Base-by-base conservation (phyloP, 2,888 invertebrate genomes). In the Cerastis rubricosa region DNA sequence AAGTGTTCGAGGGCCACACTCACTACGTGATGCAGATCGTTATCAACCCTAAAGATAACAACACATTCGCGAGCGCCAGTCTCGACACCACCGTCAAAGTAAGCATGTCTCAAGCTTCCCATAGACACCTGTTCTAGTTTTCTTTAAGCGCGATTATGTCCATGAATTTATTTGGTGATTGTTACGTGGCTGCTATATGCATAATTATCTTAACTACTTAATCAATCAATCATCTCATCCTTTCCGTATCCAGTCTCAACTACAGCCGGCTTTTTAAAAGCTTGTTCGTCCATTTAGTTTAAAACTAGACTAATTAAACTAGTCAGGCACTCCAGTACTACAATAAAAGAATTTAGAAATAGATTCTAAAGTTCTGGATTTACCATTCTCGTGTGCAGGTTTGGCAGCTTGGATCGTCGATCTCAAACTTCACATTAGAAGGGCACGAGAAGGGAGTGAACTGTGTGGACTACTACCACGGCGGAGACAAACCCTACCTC, bases 11-110 rank as follows among this genome's bases (percentile, higher is more conserved):
- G 93, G 99, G 99, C 0, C 99, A 99, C 96, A 99, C 99, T 0
- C 99, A 99, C 95, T 99, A 99, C 92, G 99, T 99, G 2, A 99
- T 99, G 99, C 99, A 99, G 95, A 98, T 99, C 89, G 99, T 99
- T 0, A 98, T 99, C 91, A 99, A 99, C 95, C 99, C 99, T 0
- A 99, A 99, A 94, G 99, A 99, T 93, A 99, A 99, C 95, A 99
- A 99, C 95, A 99, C 99, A 59, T 99, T 99, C 95, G 99, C 99
- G 22, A 99, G 99, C 90, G 99, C 99, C n/a, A 99, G 99, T 63
- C 97, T 99, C 61, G 99, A 99, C 95, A 98, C 99, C 85, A 99
- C 99, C 0, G 98, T 99, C 43, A 99, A 99, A 97, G 96, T 95
- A 87, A 81, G 81, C n/a, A 29, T 71, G 45, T 45, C 35, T 40